Evolutionary conservation across 2,888 invertebrate genomes (phyloP).

Genomic region (Noctua janthina): DNA sequence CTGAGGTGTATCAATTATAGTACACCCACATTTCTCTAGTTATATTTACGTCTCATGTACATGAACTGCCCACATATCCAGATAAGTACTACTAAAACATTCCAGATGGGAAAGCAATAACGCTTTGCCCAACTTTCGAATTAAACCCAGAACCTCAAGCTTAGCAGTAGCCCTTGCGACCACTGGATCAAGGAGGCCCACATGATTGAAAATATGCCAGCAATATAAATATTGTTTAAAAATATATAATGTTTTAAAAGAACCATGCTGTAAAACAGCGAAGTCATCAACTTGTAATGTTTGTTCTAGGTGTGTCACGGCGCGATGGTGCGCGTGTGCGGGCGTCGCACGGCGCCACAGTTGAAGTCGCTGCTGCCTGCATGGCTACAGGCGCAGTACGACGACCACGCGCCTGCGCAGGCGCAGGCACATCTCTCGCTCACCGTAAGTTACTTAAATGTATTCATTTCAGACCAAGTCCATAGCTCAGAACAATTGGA

Average conservation of each 20-base stretch:
- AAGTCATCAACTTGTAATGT: background rate
- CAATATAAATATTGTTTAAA: background rate
- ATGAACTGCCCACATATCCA: background rate
- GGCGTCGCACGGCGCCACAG: slow-evolving; percentile 94
- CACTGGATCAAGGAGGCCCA: background rate
- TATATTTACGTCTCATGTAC: too few relatives aligned
- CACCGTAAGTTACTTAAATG: slow-evolving; percentile 58
- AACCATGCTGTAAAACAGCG: background rate
- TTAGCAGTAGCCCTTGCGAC: background rate
- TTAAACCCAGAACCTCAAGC: background rate
- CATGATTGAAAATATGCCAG: background rate
- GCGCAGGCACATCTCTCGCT: slow-evolving; percentile 71
- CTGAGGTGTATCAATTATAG: background rate
- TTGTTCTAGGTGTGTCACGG: slow-evolving; percentile 92
- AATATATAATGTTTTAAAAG: background rate
- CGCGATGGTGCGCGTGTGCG: slow-evolving; percentile 91
- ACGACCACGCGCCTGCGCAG: slow-evolving; percentile 95
- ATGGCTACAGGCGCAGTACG: slow-evolving; percentile 96
- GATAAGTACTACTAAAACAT: background rate
- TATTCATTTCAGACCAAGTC: background rate
- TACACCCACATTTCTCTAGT: background rate
- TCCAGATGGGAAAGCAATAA: background rate
- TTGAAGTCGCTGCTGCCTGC: slow-evolving; percentile 94
- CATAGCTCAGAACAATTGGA: background rate
- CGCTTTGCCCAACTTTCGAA: background rate